These are phyloP conservation scores for Aselliscus stoliczkanus DNA, from an alignment of 2,797 vertebrate species.

Conservation along the genomic window DNA sequence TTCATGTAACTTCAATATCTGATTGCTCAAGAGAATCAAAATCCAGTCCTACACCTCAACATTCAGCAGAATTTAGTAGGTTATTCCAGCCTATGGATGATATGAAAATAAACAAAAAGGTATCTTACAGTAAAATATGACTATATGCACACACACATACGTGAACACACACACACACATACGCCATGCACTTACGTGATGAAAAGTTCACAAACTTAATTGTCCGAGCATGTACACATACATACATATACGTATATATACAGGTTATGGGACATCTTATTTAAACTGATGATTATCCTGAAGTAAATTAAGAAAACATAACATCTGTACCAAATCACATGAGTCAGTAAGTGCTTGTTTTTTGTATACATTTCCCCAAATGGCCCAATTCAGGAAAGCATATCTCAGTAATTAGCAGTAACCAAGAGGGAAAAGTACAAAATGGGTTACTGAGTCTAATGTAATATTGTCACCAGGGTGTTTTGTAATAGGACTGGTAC, in stretches of 20 bases:
- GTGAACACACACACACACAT: too few relatives aligned
- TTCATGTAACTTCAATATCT: not conserved
- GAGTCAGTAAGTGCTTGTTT: not conserved
- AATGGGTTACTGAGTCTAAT: not conserved
- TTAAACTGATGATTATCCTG: not conserved
- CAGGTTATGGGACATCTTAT: not conserved
- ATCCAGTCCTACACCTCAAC: not conserved
- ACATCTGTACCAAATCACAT: not conserved
- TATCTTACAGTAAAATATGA: not conserved
- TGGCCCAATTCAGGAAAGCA: not conserved
- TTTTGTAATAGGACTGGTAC: not conserved
- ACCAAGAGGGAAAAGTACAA: not conserved
- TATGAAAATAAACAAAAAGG: not conserved
- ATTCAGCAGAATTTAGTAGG: not conserved
- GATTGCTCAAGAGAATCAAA: not conserved
- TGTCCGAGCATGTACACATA: not conserved
- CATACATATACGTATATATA: too few relatives aligned
- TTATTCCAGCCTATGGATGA: not conserved
- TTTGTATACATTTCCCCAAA: conserved; percentile 5
- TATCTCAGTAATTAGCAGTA: conserved; percentile 19
- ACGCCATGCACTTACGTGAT: too few relatives aligned
- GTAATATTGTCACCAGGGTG: not conserved
- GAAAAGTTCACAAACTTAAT: too few relatives aligned
- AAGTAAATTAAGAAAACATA: not conserved
- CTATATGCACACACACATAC: too few relatives aligned